Conservation (phyloP, 2,888 invertebrate genomes). For the Allygus modestus region DNA sequence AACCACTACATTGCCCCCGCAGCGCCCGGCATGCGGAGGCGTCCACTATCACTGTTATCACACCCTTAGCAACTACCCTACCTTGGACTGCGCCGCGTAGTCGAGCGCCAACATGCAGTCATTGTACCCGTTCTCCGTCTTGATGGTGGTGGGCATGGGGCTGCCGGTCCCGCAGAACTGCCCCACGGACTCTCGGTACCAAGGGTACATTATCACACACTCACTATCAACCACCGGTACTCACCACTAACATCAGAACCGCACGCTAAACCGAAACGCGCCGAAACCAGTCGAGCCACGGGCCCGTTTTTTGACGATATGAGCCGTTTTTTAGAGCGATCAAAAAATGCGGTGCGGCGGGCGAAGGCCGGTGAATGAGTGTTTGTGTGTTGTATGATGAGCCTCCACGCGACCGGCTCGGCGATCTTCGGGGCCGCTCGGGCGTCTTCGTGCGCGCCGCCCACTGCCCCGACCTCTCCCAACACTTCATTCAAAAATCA, state of each 20-base stretch:
- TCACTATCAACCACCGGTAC: not conserved
- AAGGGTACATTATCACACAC: conserved; percentile 78
- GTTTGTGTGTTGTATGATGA: conserved; percentile 59
- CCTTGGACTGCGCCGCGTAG: conserved; percentile 83
- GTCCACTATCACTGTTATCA: not conserved
- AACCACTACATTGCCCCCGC: not conserved
- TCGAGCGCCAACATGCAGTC: conserved; percentile 85
- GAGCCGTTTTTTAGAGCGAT: conserved; percentile 61
- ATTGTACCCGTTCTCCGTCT: conserved; percentile 82
- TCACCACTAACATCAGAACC: conserved; percentile 24
- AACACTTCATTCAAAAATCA: conserved; percentile 64
- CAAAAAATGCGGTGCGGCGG: conserved; percentile 59
- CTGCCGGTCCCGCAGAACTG: conserved; percentile 75
- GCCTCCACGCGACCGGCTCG: conserved; percentile 64
- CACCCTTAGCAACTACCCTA: conserved; percentile 72
- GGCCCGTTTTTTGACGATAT: conserved; percentile 52
- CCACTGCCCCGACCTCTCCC: conserved; percentile 53
- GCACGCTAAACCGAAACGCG: not conserved
- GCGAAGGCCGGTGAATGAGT: conserved; percentile 62
- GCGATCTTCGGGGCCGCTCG: conserved; percentile 65
- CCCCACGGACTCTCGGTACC: conserved; percentile 79
- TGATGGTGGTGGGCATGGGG: conserved; percentile 80
- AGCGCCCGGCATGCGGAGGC: not conserved
- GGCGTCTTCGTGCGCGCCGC: conserved; percentile 38
- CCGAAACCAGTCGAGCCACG: conserved; percentile 39